phyloP scores from a whole-genome alignment of 2,888 invertebrate genomes.

The Magallana nippona region DNA sequence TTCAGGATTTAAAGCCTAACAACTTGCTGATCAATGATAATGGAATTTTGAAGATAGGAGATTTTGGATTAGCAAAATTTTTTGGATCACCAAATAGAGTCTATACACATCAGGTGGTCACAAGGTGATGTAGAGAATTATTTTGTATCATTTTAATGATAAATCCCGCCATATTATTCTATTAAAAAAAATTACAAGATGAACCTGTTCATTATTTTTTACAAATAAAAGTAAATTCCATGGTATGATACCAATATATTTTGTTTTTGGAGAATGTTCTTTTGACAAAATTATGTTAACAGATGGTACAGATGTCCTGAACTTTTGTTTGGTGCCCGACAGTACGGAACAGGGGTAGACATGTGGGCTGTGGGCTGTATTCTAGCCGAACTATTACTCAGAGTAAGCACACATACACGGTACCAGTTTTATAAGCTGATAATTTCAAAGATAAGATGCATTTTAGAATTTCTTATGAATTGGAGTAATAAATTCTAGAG shows the following conservation, averaged over 20 bases:
- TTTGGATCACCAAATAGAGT: slow-evolving; percentile 97
- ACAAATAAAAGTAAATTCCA: too few species aligned
- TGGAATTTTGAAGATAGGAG: slow-evolving; percentile 97
- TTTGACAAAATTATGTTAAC: not conserved
- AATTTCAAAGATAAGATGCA: too few species aligned
- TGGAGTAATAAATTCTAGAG: too few species aligned
- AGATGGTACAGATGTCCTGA: slow-evolving; percentile 90
- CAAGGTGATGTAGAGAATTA: slow-evolving; percentile 82
- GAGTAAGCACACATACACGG: slow-evolving; percentile 70
- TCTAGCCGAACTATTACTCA: slow-evolving; percentile 90
- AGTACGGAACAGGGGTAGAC: slow-evolving; percentile 98
- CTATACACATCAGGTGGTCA: slow-evolving; percentile 98
- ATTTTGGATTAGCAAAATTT: slow-evolving; percentile 98
- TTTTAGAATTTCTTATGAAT: too few species aligned
- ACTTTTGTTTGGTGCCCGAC: slow-evolving; percentile 94
- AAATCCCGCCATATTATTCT: too few species aligned
- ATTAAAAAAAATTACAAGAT: too few species aligned
- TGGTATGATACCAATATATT: too few species aligned
- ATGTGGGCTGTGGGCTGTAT: slow-evolving; percentile 99
- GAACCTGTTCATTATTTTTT: too few species aligned
- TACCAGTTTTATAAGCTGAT: not conserved
- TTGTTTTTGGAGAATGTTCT: too few species aligned
- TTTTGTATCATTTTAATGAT: not conserved
- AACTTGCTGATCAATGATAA: slow-evolving; percentile 95
- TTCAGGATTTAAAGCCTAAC: slow-evolving; percentile 96